Conservation (phyloP, 2,797 vertebrate genomes). For the Sarcoramphus papa region DNA sequence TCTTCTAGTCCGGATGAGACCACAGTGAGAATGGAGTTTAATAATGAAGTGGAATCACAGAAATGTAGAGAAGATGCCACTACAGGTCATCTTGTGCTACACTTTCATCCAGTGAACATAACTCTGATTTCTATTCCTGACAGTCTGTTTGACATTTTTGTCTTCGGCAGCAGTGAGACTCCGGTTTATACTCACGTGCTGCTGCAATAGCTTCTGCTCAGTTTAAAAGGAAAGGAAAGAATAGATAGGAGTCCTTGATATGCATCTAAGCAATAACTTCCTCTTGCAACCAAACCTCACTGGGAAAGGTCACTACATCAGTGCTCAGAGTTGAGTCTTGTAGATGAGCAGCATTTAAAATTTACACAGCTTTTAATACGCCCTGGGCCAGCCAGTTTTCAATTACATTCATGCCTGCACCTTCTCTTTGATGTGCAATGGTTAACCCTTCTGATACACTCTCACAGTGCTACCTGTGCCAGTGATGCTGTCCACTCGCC, state of each 20-base stretch:
- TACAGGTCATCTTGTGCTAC: neutral
- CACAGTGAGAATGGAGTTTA: neutral
- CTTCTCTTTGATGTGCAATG: neutral
- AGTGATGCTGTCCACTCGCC: neutral
- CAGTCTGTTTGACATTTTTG: conserved; percentile 22
- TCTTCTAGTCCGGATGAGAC: neutral
- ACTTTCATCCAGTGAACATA: neutral
- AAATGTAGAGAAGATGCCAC: neutral
- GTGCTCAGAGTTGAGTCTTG: neutral
- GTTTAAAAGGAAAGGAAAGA: neutral
- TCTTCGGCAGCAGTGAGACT: neutral
- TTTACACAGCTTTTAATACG: neutral
- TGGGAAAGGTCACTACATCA: neutral
- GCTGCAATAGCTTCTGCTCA: conserved; percentile 5
- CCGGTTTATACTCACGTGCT: neutral
- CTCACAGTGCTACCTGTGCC: neutral
- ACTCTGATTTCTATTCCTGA: conserved; percentile 15
- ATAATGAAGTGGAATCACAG: neutral
- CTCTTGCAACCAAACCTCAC: neutral
- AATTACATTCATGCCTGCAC: neutral
- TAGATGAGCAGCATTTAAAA: neutral
- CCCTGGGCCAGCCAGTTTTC: neutral
- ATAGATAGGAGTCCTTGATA: neutral
- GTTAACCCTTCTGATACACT: neutral
- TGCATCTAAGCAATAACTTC: neutral